These are phyloP conservation scores for Trichopria drosophilae DNA, from an alignment of 2,888 invertebrate species.

Conservation along the genomic window DNA sequence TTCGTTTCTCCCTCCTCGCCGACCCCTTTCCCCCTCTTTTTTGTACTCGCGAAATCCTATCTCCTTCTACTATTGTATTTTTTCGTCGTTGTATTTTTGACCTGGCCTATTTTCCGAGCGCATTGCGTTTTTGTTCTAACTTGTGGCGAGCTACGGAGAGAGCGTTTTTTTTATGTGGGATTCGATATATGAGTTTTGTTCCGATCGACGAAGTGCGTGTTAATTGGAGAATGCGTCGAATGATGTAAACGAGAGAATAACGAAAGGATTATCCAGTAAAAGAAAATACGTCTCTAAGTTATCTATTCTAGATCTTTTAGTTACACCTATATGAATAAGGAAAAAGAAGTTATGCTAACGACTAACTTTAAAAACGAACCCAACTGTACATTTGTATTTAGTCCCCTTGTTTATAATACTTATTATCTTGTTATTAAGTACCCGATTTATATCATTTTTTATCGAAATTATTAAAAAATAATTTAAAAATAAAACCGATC, in stretches of 20 bases:
- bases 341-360: slow-evolving; percentile 52
- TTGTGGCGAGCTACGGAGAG: slow-evolving; percentile 35
- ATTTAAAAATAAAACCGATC: slow-evolving; percentile 51
- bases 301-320: slow-evolving; percentile 53
- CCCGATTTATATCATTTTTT: slow-evolving; percentile 59
- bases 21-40: slow-evolving; percentile 29
- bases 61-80: slow-evolving; percentile 32
- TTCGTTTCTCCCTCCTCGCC: slow-evolving; percentile 29
- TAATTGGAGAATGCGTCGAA: slow-evolving; percentile 21
- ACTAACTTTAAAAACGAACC: slow-evolving; percentile 54
- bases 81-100: slow-evolving; percentile 25
- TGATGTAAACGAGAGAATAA: slow-evolving; percentile 28
- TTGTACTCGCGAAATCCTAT: too few species aligned
- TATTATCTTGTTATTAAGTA: slow-evolving; percentile 59
- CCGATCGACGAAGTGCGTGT: slow-evolving; percentile 28
- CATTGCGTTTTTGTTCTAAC: slow-evolving; percentile 37
- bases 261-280: slow-evolving; percentile 36
- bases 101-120: too few species aligned
- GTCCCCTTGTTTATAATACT: slow-evolving; percentile 59
- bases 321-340: slow-evolving; percentile 49
- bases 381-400: slow-evolving; percentile 59
- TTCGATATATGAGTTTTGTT: slow-evolving; percentile 25
- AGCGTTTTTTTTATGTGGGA: slow-evolving; percentile 28
- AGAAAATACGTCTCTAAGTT: slow-evolving; percentile 49
- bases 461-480: slow-evolving; percentile 59